Percentiles rank a stretch among this genome's conserved stretches.
These are phyloP conservation scores for Venustaconcha ellipsiformis DNA, from an alignment of 1,140 invertebrate genomes.

Conservation along the genomic window DNA sequence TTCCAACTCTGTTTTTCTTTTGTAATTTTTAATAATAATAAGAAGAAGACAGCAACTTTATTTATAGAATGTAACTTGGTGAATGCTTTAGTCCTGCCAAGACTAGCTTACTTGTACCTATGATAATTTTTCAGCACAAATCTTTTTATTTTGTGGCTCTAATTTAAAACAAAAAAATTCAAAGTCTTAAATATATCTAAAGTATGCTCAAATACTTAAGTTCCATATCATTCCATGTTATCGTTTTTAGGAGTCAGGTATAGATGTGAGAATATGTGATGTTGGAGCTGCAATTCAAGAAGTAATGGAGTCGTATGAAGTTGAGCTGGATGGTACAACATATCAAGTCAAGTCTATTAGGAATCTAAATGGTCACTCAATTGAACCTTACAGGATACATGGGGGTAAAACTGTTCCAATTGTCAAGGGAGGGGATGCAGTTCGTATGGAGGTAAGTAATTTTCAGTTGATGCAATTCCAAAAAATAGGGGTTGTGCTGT, in stretches of 20 bases:
- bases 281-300: constrained; percentile 98
- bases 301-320: constrained; percentile 99
- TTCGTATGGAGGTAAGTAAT: constrained; percentile 86
- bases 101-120: no score
- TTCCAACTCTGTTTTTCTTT: no score
- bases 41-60: no score
- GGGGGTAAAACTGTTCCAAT: constrained; percentile 99
- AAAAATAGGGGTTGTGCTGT: neutral
- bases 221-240: no score
- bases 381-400: constrained; percentile 97
- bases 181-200: no score
- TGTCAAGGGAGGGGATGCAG: constrained; percentile 98
- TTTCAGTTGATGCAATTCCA: neutral
- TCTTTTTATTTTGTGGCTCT: no score
- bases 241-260: constrained; percentile 80
- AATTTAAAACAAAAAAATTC: no score
- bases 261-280: constrained; percentile 97
- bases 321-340: constrained; percentile 96
- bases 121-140: no score
- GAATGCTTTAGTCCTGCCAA: no score
- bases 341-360: constrained; percentile 98
- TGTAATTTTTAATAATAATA: no score
- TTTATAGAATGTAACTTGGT: no score
- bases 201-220: no score
- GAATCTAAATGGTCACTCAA: constrained; percentile 98